phyloP scores from a whole-genome alignment of 2,797 vertebrate genomes.

The Acropternis orthonyx region DNA sequence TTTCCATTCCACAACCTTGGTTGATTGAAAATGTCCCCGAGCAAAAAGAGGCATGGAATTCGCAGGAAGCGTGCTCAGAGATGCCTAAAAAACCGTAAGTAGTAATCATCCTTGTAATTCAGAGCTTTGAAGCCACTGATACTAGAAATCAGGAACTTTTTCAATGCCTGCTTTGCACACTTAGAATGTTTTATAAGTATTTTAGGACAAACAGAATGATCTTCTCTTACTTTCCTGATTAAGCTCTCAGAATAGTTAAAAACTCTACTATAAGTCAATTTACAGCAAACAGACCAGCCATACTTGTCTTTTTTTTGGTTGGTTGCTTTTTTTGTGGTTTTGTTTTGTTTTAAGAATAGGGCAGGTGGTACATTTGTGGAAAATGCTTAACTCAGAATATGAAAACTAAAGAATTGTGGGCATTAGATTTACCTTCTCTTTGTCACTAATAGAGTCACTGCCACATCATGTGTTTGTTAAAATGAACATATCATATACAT shows the following conservation, averaged over 20 bases:
- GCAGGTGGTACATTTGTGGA: not conserved
- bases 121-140: not conserved
- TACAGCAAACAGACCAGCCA: not conserved
- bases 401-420: not conserved
- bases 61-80: not conserved
- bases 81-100: not conserved
- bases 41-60: not conserved
- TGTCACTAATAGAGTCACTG: not conserved
- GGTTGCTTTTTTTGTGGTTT: not conserved
- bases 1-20: not conserved
- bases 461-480: not conserved
- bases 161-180: not conserved
- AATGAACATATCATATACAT: not conserved
- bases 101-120: not conserved
- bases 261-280: not conserved
- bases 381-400: not conserved
- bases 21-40: not conserved
- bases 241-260: not conserved
- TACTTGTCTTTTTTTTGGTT: not conserved
- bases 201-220: not conserved
- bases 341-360: not conserved
- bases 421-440: not conserved
- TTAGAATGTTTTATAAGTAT: not conserved
- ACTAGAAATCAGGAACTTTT: not conserved
- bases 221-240: not conserved